Evolutionary conservation across 1,140 invertebrate species (phyloP).

Genomic region (Sipha flava): DNA sequence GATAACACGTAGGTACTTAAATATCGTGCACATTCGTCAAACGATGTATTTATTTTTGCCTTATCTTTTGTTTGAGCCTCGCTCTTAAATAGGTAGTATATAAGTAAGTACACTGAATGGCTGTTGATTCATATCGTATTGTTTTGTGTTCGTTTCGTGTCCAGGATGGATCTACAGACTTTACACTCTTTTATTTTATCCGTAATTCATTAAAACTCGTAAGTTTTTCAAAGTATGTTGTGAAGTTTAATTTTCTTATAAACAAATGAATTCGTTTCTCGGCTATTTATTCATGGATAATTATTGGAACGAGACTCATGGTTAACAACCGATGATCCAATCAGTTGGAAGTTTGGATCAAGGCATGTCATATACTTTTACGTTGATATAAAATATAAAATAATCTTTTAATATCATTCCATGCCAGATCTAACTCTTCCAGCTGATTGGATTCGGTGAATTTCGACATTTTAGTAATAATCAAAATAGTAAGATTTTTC

Average conservation of each 20-base stretch:
- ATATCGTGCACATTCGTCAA: neutral
- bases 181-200: no score
- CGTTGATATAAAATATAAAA: neutral
- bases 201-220: no score
- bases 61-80: slow-evolving; percentile 9
- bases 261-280: no score
- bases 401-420: neutral
- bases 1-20: slow-evolving; percentile 7
- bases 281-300: no score
- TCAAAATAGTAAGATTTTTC: no score
- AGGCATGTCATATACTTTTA: slow-evolving; percentile 42
- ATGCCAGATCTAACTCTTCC: slow-evolving; percentile 61
- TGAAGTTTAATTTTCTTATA: no score
- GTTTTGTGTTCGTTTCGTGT: no score
- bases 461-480: neutral
- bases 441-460: slow-evolving; percentile 45
- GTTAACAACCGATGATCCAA: neutral
- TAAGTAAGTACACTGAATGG: neutral
- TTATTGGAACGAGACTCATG: no score
- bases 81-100: neutral
- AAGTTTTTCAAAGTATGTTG: neutral
- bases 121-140: neutral
- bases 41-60: neutral
- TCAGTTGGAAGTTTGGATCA: slow-evolving; percentile 55
- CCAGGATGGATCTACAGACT: no score